Conservation (phyloP, 2,797 vertebrate species). For the Pempheris klunzingeri region DNA sequence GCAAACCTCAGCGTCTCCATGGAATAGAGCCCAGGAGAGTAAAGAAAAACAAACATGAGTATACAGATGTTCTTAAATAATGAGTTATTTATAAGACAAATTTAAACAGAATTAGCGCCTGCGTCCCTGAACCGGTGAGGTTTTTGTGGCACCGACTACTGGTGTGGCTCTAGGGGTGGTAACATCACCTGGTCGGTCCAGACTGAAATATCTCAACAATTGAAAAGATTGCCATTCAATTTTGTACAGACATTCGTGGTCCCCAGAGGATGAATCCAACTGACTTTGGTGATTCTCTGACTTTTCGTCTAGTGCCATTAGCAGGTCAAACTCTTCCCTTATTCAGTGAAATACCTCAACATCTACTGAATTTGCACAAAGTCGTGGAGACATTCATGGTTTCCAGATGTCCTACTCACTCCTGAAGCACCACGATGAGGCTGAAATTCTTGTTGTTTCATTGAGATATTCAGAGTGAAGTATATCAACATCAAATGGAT, state of each 20-base stretch:
- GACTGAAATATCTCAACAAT: not conserved
- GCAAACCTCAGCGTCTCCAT: slow-evolving; percentile 46
- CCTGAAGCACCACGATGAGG: not conserved
- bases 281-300: not conserved
- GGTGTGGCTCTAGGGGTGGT: not conserved
- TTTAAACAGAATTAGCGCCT: slow-evolving; percentile 25
- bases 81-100: slow-evolving; percentile 23
- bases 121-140: not conserved
- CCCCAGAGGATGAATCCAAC: not conserved
- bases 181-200: not conserved
- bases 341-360: not conserved
- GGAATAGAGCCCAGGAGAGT: slow-evolving; percentile 59
- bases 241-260: not conserved
- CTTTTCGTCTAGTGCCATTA: not conserved
- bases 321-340: not conserved
- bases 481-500: not conserved
- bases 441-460: not conserved
- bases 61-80: slow-evolving; percentile 53
- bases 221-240: too few relatives aligned
- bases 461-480: not conserved
- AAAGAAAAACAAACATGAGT: slow-evolving; percentile 54
- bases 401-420: not conserved
- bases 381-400: not conserved
- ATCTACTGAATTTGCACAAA: not conserved
- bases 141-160: not conserved